Base-by-base conservation (phyloP, 2,888 invertebrate genomes). In the Agrotis exclamationis region DNA sequence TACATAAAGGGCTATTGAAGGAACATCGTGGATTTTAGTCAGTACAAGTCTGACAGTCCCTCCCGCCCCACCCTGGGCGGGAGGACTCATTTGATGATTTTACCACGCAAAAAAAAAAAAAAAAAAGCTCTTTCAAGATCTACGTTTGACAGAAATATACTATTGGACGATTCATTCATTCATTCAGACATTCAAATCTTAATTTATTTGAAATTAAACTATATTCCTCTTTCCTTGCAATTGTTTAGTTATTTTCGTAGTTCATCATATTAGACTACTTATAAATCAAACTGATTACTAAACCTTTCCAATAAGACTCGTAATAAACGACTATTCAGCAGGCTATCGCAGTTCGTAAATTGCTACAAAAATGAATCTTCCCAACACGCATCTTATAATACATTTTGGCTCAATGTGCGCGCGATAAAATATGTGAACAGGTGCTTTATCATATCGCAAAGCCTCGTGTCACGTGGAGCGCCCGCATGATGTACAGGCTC, bases 381-480 rank as follows among this genome's bases (percentile, higher is more conserved):
- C 85, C 84, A 86, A 80, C 85, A 90, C 89, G 88, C 89, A 89
- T 87, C 85, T 86, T 82, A 84, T 90, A 88, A 90, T 92, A 94
- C 89, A 92, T 92, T 94, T 92, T 86, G 89, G 90, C 87, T 87
- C 89, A 86, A 89, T 91, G 91, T 89, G 91, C 88, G 89, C 91
- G 90, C 93, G 93, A 94, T 94, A 94, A 95, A 95, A 94, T 94
- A 95, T 93, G 92, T 91, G 94, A 94, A 92, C 94, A 93, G 95
- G 95, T 93, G 88, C 95, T 96, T 94, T 87, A 95, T 96, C 95
- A 96, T 93, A 90, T 82, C 83, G 92, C 88, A 95, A 95, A 95
- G 94, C 95, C 94, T 89, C 77, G 91, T 94, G 95, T 95, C 95
- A 92, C 83, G 86, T 89, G 88, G 85, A 87, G 90, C 90, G 91